Evolutionary conservation across 2,797 vertebrate species (phyloP).

Genomic region (Malurus leucopterus): DNA sequence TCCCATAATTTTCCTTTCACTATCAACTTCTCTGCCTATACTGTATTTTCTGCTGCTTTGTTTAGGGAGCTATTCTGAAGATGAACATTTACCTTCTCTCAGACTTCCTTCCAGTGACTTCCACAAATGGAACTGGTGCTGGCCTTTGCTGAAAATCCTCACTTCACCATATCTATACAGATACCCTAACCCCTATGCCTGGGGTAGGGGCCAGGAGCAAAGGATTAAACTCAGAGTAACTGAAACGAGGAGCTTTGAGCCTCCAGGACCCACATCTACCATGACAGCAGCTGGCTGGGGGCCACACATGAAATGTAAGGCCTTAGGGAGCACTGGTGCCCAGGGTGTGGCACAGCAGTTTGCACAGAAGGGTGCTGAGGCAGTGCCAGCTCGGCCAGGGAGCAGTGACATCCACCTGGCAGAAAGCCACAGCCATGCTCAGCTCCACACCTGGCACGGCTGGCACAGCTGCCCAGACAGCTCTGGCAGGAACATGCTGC

Average conservation of each 20-base stretch:
- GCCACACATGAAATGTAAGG: fast-evolving
- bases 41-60: background rate
- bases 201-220: background rate
- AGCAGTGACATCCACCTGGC: background rate
- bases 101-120: background rate
- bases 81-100: background rate
- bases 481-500: background rate
- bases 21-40: background rate
- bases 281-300: background rate
- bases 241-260: background rate
- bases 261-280: background rate
- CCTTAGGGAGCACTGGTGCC: background rate
- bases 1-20: background rate
- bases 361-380: background rate
- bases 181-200: background rate
- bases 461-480: background rate
- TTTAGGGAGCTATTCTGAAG: background rate
- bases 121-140: background rate
- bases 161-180: constrained; percentile 24
- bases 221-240: background rate
- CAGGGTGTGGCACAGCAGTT: background rate
- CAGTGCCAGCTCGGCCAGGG: background rate
- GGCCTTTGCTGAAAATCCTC: background rate
- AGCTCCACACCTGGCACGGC: background rate
- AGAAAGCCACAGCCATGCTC: background rate